Conservation (phyloP, 1,140 invertebrate species). For the Anoplolepis gracilipes region DNA sequence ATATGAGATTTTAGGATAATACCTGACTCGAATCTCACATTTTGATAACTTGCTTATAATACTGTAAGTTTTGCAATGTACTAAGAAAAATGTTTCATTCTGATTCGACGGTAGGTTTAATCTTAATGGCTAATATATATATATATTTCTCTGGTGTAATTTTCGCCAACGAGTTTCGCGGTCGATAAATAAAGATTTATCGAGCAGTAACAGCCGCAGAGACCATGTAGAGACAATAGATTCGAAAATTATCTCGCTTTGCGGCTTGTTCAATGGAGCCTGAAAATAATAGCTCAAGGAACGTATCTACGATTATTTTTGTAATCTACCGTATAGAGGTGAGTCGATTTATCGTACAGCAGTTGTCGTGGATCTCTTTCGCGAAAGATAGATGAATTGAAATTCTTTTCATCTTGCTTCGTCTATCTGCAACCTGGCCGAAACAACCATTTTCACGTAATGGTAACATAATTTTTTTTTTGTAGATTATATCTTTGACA, state of each 20-base stretch:
- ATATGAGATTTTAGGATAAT: not conserved
- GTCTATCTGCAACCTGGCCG: not conserved
- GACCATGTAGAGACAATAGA: conserved; percentile 34
- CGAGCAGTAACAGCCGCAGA: not conserved
- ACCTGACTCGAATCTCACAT: not conserved
- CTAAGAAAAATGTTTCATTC: not conserved
- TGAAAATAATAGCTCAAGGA: conserved; percentile 29
- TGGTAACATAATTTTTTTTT: conserved; percentile 11
- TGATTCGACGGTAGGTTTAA: conserved; percentile 4
- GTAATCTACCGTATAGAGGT: not conserved
- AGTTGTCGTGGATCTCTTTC: not conserved
- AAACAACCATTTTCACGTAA: not conserved
- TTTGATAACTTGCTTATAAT: not conserved
- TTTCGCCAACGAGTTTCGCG: conserved; percentile 25
- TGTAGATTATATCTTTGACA: conserved; percentile 28
- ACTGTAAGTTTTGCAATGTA: not conserved
- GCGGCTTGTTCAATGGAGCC: conserved; percentile 26
- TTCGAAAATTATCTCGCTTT: conserved; percentile 41
- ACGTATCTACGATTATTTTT: conserved; percentile 20
- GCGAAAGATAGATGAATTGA: not conserved
- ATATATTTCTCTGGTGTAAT: conserved; percentile 16
- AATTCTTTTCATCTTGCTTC: not conserved
- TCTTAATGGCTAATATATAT: conserved; percentile 41
- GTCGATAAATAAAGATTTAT: conserved; percentile 58
- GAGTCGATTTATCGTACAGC: not conserved